phyloP scores from a whole-genome alignment of 2,113 vertebrate species.

The Platanista minor region DNA sequence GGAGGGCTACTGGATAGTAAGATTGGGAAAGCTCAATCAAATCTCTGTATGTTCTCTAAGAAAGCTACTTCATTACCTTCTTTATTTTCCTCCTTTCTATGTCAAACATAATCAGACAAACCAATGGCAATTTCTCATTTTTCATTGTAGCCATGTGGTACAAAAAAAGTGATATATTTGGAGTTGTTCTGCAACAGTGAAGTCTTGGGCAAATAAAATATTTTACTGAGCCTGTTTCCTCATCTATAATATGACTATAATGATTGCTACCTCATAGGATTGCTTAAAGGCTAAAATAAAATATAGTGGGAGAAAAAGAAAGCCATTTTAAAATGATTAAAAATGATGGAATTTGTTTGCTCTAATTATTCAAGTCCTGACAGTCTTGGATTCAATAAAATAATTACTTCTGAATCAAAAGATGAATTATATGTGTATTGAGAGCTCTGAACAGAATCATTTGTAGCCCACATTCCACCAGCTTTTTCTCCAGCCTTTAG shows the following conservation, averaged over 20 bases:
- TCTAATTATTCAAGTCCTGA: neutral
- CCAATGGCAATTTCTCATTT: neutral
- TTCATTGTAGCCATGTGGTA: neutral
- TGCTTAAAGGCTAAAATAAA: slow-evolving; percentile 3
- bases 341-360: neutral
- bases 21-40: neutral
- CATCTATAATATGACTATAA: neutral
- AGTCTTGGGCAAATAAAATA: neutral
- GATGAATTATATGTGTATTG: neutral
- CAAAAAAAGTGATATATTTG: neutral
- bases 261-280: neutral
- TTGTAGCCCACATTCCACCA: neutral
- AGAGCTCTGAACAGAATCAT: neutral
- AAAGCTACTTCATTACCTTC: neutral
- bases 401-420: neutral
- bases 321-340: neutral
- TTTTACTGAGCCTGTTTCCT: neutral
- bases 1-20: neutral
- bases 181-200: neutral
- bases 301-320: neutral
- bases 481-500: neutral
- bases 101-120: neutral
- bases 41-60: neutral
- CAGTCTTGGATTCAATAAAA: neutral
- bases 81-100: neutral